Evolutionary conservation across 2,888 invertebrate species (phyloP).

Genomic region (Orthonevra nobilis): DNA sequence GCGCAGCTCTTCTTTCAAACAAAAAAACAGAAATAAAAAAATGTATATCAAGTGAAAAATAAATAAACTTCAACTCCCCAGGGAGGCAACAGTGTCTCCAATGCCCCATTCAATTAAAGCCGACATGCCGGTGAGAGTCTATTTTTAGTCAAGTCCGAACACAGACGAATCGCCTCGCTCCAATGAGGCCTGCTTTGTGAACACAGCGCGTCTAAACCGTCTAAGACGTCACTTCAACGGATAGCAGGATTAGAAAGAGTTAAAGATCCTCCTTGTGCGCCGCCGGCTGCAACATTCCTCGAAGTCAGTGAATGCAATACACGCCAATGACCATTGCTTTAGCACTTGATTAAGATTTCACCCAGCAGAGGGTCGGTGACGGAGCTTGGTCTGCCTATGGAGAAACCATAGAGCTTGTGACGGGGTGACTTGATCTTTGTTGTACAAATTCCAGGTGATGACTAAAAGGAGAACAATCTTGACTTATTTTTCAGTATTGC

Average conservation of each 20-base stretch:
- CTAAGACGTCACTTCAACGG: too few relatives aligned
- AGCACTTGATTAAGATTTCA: constrained; percentile 36
- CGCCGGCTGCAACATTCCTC: constrained; percentile 44
- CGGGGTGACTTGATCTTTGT: constrained; percentile 13
- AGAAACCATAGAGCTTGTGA: constrained; percentile 55
- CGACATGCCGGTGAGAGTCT: constrained; percentile 37
- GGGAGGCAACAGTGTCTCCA: too few relatives aligned
- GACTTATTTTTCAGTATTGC: neutral
- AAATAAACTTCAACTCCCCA: constrained; percentile 30
- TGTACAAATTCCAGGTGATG: constrained; percentile 36
- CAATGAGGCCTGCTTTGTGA: constrained; percentile 56
- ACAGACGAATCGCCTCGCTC: constrained; percentile 57
- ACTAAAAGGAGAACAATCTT: constrained; percentile 23
- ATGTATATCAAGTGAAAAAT: constrained; percentile 14
- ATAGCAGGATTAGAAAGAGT: too few relatives aligned
- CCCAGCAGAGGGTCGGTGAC: neutral
- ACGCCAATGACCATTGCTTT: constrained; percentile 41
- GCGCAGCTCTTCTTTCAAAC: constrained; percentile 18
- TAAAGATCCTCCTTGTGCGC: neutral
- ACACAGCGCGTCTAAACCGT: constrained; percentile 6
- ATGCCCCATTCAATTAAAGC: constrained; percentile 35
- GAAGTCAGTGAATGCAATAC: constrained; percentile 36
- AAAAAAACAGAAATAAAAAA: too few relatives aligned
- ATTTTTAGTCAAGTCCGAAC: constrained; percentile 48
- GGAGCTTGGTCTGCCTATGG: constrained; percentile 12